A percentile compares a stretch with the other conserved stretches of the same genome.
Conservation (phyloP, 2,113 vertebrate genomes). For the Gadus macrocephalus region DNA sequence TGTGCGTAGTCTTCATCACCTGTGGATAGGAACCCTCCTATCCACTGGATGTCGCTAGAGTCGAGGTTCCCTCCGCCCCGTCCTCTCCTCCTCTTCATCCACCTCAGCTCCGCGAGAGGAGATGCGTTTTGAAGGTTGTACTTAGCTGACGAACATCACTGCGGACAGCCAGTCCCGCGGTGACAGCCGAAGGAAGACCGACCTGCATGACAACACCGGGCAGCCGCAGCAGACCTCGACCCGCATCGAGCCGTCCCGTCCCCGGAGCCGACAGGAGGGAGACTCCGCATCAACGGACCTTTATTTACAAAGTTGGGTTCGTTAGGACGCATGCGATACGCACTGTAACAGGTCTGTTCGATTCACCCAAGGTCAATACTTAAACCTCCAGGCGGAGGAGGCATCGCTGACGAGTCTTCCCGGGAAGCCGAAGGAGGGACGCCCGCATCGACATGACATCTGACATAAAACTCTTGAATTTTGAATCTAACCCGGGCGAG, state of each 20-base stretch:
- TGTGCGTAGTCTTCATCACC: too few relatives aligned
- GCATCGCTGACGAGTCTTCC: conserved; percentile 30
- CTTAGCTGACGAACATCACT: conserved; percentile 25
- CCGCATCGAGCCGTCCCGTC: neutral
- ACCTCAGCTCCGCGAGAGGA: conserved; percentile 59
- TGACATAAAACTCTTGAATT: too few relatives aligned
- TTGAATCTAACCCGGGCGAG: conserved; percentile 17
- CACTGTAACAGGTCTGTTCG: conserved; percentile 21
- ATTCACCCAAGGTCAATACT: conserved; percentile 60
- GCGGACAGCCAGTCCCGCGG: neutral
- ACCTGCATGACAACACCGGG: too few relatives aligned
- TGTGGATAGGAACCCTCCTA: too few relatives aligned
- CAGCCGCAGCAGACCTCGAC: neutral
- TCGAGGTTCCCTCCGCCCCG: neutral
- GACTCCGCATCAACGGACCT: conserved; percentile 25
- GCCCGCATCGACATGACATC: conserved; percentile 51
- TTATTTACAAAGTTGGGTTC: conserved; percentile 36
- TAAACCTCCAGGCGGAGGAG: conserved; percentile 8
- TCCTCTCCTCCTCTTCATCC: conserved; percentile 30
- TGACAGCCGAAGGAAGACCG: too few relatives aligned
- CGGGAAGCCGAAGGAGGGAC: conserved; percentile 15
- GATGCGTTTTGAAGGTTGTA: conserved; percentile 64
- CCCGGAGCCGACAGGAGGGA: neutral
- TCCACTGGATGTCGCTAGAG: too few relatives aligned
- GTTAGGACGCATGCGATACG: conserved; percentile 18